Percentiles rank a stretch among this genome's conserved stretches.
Evolutionary conservation across 1,140 invertebrate species (phyloP).

Genomic region (Wasmannia auropunctata): DNA sequence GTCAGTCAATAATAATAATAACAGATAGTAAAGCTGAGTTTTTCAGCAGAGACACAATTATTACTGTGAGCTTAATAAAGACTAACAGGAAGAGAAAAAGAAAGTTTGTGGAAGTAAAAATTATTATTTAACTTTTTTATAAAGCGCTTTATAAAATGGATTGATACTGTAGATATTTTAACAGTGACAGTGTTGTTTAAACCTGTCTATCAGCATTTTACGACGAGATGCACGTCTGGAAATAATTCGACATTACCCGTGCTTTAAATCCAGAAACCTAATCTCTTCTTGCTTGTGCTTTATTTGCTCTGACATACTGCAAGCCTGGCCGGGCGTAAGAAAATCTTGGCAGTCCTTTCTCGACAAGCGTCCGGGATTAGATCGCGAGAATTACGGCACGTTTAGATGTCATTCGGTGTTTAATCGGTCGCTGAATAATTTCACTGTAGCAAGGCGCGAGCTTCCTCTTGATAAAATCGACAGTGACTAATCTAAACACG

Average conservation of each 20-base stretch:
- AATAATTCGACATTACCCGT: not conserved
- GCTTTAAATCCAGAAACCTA: not conserved
- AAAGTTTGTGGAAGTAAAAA: not conserved
- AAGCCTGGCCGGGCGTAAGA: not conserved
- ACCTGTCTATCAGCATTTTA: not conserved
- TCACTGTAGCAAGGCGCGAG: not conserved
- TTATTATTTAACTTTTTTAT: not conserved
- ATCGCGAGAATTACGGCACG: not conserved
- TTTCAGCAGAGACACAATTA: not conserved
- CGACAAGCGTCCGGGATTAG: not conserved
- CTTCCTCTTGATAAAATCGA: constrained; percentile 15
- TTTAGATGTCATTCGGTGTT: not conserved
- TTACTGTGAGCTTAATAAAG: not conserved
- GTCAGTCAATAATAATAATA: too few species aligned
- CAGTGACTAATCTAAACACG: constrained; percentile 27
- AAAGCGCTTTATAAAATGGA: too few species aligned
- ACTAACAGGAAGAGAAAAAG: too few species aligned
- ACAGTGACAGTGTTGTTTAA: not conserved
- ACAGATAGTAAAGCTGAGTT: not conserved
- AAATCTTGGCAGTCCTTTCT: not conserved
- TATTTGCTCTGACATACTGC: too few species aligned
- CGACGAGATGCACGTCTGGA: not conserved
- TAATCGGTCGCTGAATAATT: constrained; percentile 18
- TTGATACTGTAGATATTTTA: not conserved
- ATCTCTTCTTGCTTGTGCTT: not conserved